These are phyloP conservation scores for Panagrolaimus sp. DNA, from an alignment of 1,140 invertebrate genomes.

Conservation along the genomic window DNA sequence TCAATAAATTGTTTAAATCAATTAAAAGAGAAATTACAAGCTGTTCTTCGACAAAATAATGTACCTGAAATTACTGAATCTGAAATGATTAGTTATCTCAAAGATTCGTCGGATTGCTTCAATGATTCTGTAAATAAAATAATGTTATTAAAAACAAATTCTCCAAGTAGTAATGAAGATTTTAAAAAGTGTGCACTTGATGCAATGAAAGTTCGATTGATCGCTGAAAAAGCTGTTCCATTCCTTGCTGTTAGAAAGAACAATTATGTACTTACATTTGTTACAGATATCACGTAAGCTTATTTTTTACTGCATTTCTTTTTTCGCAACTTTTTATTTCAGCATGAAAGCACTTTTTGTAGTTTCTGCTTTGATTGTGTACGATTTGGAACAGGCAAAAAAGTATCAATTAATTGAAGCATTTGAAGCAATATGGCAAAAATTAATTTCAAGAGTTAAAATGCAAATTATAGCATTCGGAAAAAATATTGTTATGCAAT, in stretches of 20 bases:
- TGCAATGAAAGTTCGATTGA: neutral
- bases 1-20: too few relatives aligned
- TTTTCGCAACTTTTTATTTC: neutral
- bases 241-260: neutral
- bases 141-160: too few relatives aligned
- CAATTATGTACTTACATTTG: neutral
- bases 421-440: neutral
- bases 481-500: constrained; percentile 2
- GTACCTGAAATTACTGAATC: too few relatives aligned
- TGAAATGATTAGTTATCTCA: too few relatives aligned
- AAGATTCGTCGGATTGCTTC: too few relatives aligned
- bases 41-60: too few relatives aligned
- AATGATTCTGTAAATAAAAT: too few relatives aligned
- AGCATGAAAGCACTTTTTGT: neutral
- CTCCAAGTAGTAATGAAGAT: too few relatives aligned
- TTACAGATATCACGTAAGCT: constrained; percentile 7
- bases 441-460: constrained; percentile 3
- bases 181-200: constrained; percentile 5
- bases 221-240: neutral
- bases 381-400: constrained; percentile 6
- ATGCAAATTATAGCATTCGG: neutral
- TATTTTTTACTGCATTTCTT: neutral
- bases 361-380: neutral
- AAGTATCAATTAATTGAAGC: neutral
- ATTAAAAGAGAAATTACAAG: too few relatives aligned